These are phyloP conservation scores for Piprites chloris DNA, from an alignment of 2,113 vertebrate species.

Conservation along the genomic window DNA sequence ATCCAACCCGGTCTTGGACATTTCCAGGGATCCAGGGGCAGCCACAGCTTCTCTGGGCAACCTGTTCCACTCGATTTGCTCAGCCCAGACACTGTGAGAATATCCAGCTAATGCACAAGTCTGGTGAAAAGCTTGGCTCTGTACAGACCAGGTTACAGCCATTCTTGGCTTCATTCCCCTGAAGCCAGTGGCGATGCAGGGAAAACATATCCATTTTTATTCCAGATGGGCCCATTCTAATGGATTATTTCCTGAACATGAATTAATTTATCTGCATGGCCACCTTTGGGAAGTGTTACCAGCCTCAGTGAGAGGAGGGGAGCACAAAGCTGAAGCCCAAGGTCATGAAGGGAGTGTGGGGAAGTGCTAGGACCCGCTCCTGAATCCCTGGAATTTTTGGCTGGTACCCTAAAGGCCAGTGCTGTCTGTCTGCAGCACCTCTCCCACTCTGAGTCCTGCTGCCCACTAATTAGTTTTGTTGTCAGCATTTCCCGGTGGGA, in stretches of 20 bases:
- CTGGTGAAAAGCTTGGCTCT: not conserved
- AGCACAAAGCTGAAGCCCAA: not conserved
- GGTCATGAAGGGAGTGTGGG: not conserved
- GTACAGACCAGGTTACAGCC: fast-evolving
- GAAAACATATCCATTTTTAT: not conserved
- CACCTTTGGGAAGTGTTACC: fast-evolving
- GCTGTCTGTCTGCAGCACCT: not conserved
- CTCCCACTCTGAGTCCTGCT: not conserved
- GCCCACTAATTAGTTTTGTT: not conserved
- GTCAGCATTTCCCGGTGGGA: not conserved
- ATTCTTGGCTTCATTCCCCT: not conserved
- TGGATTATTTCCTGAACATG: not conserved
- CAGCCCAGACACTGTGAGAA: not conserved
- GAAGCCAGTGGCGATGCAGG: not conserved
- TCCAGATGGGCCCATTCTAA: fast-evolving
- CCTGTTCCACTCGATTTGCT: not conserved
- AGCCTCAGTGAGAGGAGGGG: not conserved
- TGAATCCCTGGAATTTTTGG: not conserved
- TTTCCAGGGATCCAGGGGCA: not conserved
- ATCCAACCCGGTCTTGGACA: fast-evolving
- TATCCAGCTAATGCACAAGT: not conserved
- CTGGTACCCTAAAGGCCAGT: not conserved
- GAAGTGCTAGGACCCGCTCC: not conserved
- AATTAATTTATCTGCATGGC: not conserved
- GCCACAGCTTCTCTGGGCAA: not conserved